phyloP scores from a whole-genome alignment of 1,140 invertebrate species.

The Pseudoatta argentina region DNA sequence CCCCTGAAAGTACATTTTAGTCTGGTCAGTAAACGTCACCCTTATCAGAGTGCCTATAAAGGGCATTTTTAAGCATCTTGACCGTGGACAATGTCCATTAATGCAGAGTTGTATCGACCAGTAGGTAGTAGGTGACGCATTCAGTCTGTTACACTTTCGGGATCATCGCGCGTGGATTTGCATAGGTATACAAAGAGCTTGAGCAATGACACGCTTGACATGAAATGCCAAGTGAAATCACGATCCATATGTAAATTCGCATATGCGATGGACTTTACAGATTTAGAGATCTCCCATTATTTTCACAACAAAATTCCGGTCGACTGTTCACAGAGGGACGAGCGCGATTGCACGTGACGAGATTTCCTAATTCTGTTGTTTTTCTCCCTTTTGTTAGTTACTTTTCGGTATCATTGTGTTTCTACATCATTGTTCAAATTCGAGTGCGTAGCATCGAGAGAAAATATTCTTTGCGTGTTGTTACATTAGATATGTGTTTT shows the following conservation, averaged over 20 bases:
- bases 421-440: slow-evolving; percentile 30
- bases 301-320: slow-evolving; percentile 9
- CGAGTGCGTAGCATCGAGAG: neutral
- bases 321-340: slow-evolving; percentile 24
- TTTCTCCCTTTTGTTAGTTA: neutral
- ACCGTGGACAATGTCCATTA: slow-evolving; percentile 21
- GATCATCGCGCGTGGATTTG: neutral
- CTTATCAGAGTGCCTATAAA: slow-evolving; percentile 24
- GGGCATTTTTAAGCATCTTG: slow-evolving; percentile 59
- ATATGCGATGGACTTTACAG: neutral
- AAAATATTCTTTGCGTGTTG: neutral
- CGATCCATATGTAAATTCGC: neutral
- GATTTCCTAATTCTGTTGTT: neutral
- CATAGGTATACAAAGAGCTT: neutral
- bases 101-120: slow-evolving; percentile 7
- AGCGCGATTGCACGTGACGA: neutral
- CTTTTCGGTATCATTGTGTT: neutral
- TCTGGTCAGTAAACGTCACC: slow-evolving; percentile 48
- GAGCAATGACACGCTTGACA: neutral
- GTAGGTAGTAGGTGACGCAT: slow-evolving; percentile 35
- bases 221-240: neutral
- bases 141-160: slow-evolving; percentile 17
- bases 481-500: neutral
- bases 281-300: slow-evolving; percentile 26
- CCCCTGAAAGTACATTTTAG: slow-evolving; percentile 30